Conservation (phyloP, 2,888 invertebrate species). For the Rutpela maculata region DNA sequence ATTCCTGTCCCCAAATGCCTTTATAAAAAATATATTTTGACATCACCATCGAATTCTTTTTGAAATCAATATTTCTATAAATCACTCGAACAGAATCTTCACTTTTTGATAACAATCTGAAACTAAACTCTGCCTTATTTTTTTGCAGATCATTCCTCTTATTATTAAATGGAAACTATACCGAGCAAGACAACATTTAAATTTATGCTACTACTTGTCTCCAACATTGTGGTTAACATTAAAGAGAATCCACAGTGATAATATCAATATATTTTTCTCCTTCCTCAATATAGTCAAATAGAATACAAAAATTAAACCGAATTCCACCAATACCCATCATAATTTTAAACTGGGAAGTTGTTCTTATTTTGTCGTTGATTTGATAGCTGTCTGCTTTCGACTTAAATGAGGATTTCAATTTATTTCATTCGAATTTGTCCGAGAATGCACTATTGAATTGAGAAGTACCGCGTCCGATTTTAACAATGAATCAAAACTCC, state of each 20-base stretch:
- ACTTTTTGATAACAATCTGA: too few species aligned
- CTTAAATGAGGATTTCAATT: constrained; percentile 32
- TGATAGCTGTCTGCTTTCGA: constrained; percentile 19
- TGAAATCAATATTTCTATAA: too few species aligned
- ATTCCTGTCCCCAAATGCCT: too few species aligned
- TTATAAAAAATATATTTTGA: too few species aligned
- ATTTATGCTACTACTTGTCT: neutral
- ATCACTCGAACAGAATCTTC: too few species aligned
- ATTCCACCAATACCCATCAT: neutral
- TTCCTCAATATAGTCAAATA: neutral
- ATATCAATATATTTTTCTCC: neutral
- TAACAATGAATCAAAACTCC: constrained; percentile 34
- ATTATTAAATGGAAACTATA: too few species aligned
- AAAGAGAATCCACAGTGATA: neutral
- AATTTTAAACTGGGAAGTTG: neutral
- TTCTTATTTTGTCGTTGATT: neutral
- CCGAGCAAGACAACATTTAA: too few species aligned
- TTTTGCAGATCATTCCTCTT: too few species aligned
- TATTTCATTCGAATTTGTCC: constrained; percentile 21
- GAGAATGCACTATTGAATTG: constrained; percentile 27
- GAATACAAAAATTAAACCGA: neutral
- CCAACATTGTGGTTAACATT: neutral
- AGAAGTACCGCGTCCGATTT: constrained; percentile 23
- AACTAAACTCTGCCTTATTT: too few species aligned
- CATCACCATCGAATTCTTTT: too few species aligned